Conservation (phyloP, 2,113 vertebrate genomes). For the human region GRCh38 chr15:83613001-83613500, state of each 20-base stretch:
- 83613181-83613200: neutral
- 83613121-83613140: neutral
- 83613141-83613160: neutral
- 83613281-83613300: neutral
- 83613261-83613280: accelerated
- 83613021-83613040: neutral
- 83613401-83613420: neutral
- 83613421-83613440: neutral
- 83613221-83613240: neutral
- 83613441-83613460: neutral
- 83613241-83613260: accelerated
- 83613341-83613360: neutral
- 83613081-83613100: accelerated
- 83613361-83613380: neutral
- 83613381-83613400: neutral
- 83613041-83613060: neutral
- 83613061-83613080: neutral
- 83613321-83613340: neutral
- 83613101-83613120: neutral
- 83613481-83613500: accelerated
- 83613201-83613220: accelerated
- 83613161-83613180: neutral
- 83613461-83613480: neutral
- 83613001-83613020: neutral
- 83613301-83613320: neutral